Percentiles rank a stretch among this genome's conserved stretches.
phyloP scores from a whole-genome alignment of 1,140 invertebrate genomes.

The Centruroides sculpturatus region DNA sequence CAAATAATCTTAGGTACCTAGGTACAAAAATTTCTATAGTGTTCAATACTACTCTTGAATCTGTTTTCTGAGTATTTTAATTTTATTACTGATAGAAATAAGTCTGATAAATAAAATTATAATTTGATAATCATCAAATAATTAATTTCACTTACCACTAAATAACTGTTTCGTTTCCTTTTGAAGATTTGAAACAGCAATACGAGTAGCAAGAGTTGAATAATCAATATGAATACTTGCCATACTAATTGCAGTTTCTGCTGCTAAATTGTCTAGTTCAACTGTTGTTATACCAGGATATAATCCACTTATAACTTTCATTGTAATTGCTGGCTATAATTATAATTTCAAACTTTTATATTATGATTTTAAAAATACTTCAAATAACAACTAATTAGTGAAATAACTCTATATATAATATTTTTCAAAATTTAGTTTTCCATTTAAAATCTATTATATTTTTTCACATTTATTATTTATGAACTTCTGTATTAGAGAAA shows the following conservation, averaged over 20 bases:
- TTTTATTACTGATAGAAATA: not conserved
- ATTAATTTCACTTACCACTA: conserved; percentile 44
- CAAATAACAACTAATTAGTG: too few species aligned
- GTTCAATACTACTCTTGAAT: not conserved
- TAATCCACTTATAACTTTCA: conserved; percentile 70
- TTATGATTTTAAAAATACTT: not conserved
- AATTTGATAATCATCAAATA: not conserved
- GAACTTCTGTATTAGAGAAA: too few species aligned
- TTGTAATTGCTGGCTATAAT: conserved; percentile 33
- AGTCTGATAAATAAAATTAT: not conserved
- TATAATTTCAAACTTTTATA: not conserved
- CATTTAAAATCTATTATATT: too few species aligned
- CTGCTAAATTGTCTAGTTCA: conserved; percentile 91
- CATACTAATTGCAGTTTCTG: conserved; percentile 91
- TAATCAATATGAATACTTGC: conserved; percentile 95
- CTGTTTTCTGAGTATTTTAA: not conserved
- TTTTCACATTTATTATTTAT: too few species aligned
- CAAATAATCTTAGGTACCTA: too few species aligned
- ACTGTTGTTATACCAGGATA: conserved; percentile 93
- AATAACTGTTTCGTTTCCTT: conserved; percentile 90
- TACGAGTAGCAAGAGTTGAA: conserved; percentile 83
- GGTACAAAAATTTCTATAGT: not conserved
- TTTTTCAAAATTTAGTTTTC: too few species aligned
- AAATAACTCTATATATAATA: too few species aligned
- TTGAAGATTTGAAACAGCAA: conserved; percentile 93